Conservation (phyloP, 2,797 vertebrate species). For the Xyrichtys novacula region DNA sequence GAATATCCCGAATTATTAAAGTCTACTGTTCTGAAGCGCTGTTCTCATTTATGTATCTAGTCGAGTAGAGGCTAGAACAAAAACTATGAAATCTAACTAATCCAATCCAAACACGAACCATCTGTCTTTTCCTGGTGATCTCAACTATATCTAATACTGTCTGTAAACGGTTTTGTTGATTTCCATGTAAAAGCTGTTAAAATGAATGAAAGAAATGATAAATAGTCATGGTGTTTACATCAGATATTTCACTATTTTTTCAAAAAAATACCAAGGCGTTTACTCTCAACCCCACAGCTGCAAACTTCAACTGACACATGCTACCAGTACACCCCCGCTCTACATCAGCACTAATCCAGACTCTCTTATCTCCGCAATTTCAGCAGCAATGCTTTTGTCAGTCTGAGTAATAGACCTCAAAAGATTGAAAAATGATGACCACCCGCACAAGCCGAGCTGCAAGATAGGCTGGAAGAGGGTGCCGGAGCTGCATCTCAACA, state of each 20-base stretch:
- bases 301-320: not conserved
- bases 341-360: slow-evolving; percentile 16
- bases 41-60: no score
- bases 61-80: no score
- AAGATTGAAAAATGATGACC: slow-evolving; percentile 59
- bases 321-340: slow-evolving; percentile 14
- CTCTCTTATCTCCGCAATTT: slow-evolving; percentile 57
- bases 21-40: no score
- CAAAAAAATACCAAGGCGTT: not conserved
- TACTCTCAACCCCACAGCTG: not conserved
- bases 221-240: not conserved
- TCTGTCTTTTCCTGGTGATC: no score
- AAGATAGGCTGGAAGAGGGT: slow-evolving; percentile 27
- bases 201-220: no score
- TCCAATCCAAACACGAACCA: no score
- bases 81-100: no score
- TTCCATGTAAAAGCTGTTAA: no score
- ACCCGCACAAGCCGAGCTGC: slow-evolving; percentile 2
- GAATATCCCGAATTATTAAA: no score
- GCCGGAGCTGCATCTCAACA: slow-evolving; percentile 41
- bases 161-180: no score
- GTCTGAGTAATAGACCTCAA: slow-evolving; percentile 44
- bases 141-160: no score
- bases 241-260: not conserved
- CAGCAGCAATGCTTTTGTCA: slow-evolving; percentile 39